Percentiles rank a stretch among this genome's conserved stretches.
Evolutionary conservation across 30 jellyfish, hydroid and myxozoan species (phyloP).

Genomic region (Mastigias papua): DNA sequence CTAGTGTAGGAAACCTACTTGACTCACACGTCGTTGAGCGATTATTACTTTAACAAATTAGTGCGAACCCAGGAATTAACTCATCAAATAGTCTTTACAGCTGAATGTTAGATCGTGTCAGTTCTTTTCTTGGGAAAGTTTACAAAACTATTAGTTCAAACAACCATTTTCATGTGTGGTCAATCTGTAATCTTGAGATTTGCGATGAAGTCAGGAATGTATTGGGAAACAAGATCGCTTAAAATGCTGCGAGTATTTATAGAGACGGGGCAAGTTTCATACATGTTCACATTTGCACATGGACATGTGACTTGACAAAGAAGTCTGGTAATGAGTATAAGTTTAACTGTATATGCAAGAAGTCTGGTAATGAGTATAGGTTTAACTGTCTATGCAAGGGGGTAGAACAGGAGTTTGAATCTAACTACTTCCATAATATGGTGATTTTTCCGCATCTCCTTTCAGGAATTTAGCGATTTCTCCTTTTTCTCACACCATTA

Average conservation of each 20-base stretch:
- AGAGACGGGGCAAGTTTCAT: background rate
- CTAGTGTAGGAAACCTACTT: background rate
- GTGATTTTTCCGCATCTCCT: no score
- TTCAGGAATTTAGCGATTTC: no score
- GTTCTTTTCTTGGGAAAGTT: constrained; percentile 58
- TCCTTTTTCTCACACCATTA: no score
- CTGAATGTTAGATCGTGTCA: constrained; percentile 16
- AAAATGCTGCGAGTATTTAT: background rate
- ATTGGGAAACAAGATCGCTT: constrained; percentile 16
- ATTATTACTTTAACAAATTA: background rate
- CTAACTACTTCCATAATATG: no score
- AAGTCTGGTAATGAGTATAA: no score
- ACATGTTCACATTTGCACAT: background rate
- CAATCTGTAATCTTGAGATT: constrained; percentile 23
- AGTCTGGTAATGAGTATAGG: no score
- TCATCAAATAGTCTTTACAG: constrained; percentile 30
- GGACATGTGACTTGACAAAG: no score
- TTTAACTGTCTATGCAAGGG: no score
- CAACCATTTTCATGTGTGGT: constrained; percentile 53
- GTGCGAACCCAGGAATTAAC: constrained; percentile 37
- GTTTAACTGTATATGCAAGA: no score
- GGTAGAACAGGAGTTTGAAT: no score
- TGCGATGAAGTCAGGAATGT: constrained; percentile 16
- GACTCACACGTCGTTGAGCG: constrained; percentile 39
- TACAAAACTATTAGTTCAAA: constrained; percentile 16